A percentile compares a stretch with the other conserved stretches of the same genome.
Evolutionary conservation across 53 echinoderm and acorn worm species (phyloP).

Genomic region (Paracentrotus lividus): DNA sequence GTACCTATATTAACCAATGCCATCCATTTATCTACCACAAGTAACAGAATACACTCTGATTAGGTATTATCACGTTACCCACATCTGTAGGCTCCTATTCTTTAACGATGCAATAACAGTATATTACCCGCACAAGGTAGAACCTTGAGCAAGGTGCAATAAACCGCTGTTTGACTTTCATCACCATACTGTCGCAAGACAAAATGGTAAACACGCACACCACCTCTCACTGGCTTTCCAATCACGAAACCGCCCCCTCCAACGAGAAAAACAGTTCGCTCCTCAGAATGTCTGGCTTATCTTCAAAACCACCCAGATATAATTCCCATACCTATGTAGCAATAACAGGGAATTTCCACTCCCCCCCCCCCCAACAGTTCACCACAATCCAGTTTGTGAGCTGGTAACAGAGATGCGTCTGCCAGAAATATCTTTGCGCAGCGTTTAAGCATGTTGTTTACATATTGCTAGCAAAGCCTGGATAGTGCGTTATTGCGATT

Average conservation of each 20-base stretch:
- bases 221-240: not conserved
- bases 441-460: constrained; percentile 35
- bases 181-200: not conserved
- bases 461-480: constrained; percentile 36
- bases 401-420: not conserved
- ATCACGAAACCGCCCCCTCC: constrained; percentile 43
- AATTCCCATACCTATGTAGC: not conserved
- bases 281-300: constrained; percentile 16
- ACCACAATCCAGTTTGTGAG: not conserved
- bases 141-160: not conserved
- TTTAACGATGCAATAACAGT: constrained; percentile 40
- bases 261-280: constrained; percentile 15
- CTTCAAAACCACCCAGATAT: constrained; percentile 37
- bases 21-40: not conserved
- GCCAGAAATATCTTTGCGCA: not conserved
- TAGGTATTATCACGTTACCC: not conserved
- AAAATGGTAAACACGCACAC: not conserved
- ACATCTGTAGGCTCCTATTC: constrained; percentile 16
- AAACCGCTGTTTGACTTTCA: not conserved
- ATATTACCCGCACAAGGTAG: constrained; percentile 6
- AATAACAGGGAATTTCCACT: constrained; percentile 19
- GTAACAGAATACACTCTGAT: not conserved
- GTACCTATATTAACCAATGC: not conserved
- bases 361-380: not conserved
- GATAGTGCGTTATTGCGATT: constrained; percentile 31